These are phyloP conservation scores for Argyrosomus regius DNA, from an alignment of 2,797 vertebrate species.

Conservation along the genomic window DNA sequence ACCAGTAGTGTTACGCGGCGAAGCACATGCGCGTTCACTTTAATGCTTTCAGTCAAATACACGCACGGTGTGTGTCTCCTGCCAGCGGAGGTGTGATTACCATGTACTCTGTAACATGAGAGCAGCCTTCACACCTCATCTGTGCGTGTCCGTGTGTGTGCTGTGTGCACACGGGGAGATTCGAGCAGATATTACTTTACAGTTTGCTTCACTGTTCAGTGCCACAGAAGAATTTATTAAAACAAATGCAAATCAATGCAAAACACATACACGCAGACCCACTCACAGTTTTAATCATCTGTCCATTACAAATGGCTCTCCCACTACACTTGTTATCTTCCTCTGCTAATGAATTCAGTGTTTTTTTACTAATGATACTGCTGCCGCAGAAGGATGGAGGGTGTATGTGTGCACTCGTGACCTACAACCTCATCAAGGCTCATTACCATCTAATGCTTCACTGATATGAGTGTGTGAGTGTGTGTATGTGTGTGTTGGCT, in stretches of 20 bases:
- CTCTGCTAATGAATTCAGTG: constrained; percentile 57
- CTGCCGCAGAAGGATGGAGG: constrained; percentile 40
- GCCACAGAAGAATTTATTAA: constrained; percentile 33
- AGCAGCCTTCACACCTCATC: constrained; percentile 64
- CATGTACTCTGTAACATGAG: constrained; percentile 58
- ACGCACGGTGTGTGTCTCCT: constrained; percentile 41
- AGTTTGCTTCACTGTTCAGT: constrained; percentile 4
- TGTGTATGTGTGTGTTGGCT: not conserved
- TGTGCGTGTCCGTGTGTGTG: constrained; percentile 24
- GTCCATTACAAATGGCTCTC: constrained; percentile 29
- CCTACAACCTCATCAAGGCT: constrained; percentile 61
- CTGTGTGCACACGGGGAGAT: not conserved
- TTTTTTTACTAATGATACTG: constrained; percentile 46
- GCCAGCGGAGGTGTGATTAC: constrained; percentile 45
- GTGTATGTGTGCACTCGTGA: constrained; percentile 31
- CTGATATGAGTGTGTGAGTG: constrained; percentile 15
- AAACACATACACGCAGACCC: constrained; percentile 16
- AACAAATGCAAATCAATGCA: constrained; percentile 47
- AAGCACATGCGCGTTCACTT: not conserved
- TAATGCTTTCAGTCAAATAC: constrained; percentile 6
- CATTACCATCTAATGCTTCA: constrained; percentile 51
- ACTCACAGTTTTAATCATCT: constrained; percentile 52
- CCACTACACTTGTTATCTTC: constrained; percentile 55
- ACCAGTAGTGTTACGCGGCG: not conserved
- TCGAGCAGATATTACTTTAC: constrained; percentile 32